phyloP scores from a whole-genome alignment of 2,888 invertebrate genomes.

The Seira musarum region DNA sequence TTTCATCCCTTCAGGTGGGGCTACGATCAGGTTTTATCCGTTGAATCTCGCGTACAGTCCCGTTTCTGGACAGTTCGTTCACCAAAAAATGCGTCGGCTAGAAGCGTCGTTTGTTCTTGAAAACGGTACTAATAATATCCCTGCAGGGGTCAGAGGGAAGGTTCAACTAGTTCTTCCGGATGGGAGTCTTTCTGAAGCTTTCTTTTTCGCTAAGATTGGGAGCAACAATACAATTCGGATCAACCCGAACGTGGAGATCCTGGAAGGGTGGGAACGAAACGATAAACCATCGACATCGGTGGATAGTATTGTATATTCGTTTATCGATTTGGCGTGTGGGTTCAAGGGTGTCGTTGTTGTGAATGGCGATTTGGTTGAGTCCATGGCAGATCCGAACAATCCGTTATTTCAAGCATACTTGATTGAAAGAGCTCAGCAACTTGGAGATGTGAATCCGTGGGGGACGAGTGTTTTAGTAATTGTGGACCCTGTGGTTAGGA shows the following conservation, averaged over 20 bases:
- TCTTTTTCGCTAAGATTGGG: no score
- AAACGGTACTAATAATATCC: no score
- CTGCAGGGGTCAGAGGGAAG: neutral
- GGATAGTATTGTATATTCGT: neutral
- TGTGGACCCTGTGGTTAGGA: constrained; percentile 16
- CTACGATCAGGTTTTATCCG: neutral
- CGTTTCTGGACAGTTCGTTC: neutral
- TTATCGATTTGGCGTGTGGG: constrained; percentile 25
- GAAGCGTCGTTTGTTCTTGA: no score
- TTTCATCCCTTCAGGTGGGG: constrained; percentile 35
- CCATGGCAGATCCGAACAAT: constrained; percentile 36
- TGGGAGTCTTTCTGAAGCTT: no score
- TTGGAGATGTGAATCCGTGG: constrained; percentile 32
- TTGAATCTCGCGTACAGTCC: neutral
- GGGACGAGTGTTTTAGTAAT: constrained; percentile 14
- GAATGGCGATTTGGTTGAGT: constrained; percentile 9
- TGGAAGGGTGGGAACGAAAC: neutral
- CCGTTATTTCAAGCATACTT: constrained; percentile 43
- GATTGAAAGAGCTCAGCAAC: constrained; percentile 22
- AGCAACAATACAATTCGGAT: neutral
- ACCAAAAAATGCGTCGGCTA: no score
- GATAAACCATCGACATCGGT: neutral
- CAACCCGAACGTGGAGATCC: no score
- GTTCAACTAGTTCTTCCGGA: no score
- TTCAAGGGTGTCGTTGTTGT: constrained; percentile 28